Base-by-base conservation (phyloP, 2,888 invertebrate genomes). In the Therioaphis trifolii region DNA sequence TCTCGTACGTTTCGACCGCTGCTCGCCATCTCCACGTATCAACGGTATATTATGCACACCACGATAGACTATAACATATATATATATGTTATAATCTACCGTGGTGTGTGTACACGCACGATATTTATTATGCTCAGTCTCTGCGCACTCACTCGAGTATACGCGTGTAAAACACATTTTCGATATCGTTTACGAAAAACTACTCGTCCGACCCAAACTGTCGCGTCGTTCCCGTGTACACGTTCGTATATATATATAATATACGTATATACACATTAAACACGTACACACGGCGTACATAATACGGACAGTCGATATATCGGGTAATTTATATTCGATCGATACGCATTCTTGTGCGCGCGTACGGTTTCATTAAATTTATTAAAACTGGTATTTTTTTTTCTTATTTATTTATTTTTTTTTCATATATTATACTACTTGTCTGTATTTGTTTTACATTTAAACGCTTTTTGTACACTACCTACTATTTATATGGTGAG, bases 331-430 rank as follows among this genome's bases (percentile, higher is more conserved):
- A 74, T 76, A 63, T 75, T 63, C 76, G 63, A 63, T 76, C 76
- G 76, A 76, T 76, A 76, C 43, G 24, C 58, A 58, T 24, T 55
- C n/a, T 55, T 55, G n/a, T 55, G 63, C 63, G 66, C 49, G 40
- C 52, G 52, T 55, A 55, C 78, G 68, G 43, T 79, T 79, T 79
- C 78, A 69, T 79, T 79, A 55, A 79, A 79, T 78, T 78, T 76
- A 27, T 61, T 63, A 68, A 78, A 78, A 78, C 78, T 55, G 68
- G 78, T 78, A 78, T 78, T 78, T 27, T 40, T 78, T 52, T 71
- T 49, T 49, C 52, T 72, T 12, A n/a, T n/a, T 35, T 72, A 27
- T 27, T 66, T 75, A 9, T 4, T 35, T 21, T 40, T 9, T 43
- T n/a, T 78, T 12, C 4, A 9, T 12, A 12, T 11, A 2, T 11